phyloP scores from a whole-genome alignment of 2,797 vertebrate species.

The Anabas testudineus region DNA sequence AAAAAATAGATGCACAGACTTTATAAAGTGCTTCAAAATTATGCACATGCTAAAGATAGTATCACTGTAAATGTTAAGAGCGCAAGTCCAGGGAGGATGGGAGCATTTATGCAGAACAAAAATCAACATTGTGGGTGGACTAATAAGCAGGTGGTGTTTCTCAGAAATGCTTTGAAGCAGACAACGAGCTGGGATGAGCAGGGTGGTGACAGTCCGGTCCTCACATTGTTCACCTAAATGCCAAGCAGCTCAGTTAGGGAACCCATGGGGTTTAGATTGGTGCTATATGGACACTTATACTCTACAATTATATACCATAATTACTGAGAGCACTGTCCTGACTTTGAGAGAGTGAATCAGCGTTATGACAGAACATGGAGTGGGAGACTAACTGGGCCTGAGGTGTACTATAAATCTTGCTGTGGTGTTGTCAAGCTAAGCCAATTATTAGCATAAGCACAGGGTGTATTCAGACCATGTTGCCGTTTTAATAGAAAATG shows the following conservation, averaged over 20 bases:
- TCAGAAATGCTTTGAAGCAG: slow-evolving; percentile 22
- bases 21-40: slow-evolving; percentile 19
- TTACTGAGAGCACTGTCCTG: slow-evolving; percentile 17
- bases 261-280: background rate
- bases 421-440: slow-evolving; percentile 30
- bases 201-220: background rate
- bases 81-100: slow-evolving; percentile 34
- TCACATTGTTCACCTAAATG: slow-evolving; percentile 47
- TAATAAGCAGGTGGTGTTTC: slow-evolving; percentile 36
- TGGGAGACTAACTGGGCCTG: slow-evolving; percentile 17
- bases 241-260: slow-evolving; percentile 21
- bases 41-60: slow-evolving; percentile 45
- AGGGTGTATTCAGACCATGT: slow-evolving; percentile 30
- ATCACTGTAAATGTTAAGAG: slow-evolving; percentile 39
- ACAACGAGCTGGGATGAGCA: slow-evolving; percentile 10
- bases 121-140: slow-evolving; percentile 13
- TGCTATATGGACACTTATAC: background rate
- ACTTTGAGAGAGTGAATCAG: slow-evolving; percentile 25
- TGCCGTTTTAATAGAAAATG: slow-evolving; percentile 62
- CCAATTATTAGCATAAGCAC: slow-evolving; percentile 63
- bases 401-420: slow-evolving; percentile 45
- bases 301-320: background rate
- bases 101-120: background rate
- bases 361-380: slow-evolving; percentile 41
- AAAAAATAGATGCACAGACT: slow-evolving; percentile 29